Conservation (phyloP, 2,797 vertebrate genomes). For the Falco biarmicus region DNA sequence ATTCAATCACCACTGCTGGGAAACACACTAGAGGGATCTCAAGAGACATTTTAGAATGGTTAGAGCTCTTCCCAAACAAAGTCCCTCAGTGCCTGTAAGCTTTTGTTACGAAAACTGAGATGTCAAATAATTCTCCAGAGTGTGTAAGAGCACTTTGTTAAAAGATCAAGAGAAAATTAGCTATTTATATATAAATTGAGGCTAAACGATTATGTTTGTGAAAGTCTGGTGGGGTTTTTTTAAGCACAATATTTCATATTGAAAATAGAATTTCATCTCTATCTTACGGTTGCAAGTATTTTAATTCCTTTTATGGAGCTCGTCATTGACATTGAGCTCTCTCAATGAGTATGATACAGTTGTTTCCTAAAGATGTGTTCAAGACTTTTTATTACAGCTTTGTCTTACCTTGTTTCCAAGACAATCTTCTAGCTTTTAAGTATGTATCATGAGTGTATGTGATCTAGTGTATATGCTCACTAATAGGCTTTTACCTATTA, state of each 20-base stretch:
- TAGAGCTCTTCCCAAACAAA: slow-evolving; percentile 79
- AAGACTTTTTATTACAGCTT: neutral
- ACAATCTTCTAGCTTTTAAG: neutral
- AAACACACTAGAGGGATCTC: slow-evolving; percentile 75
- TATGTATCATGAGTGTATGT: neutral
- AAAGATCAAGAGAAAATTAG: slow-evolving; percentile 52
- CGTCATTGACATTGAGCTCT: neutral
- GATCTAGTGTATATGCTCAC: neutral
- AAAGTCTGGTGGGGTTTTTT: neutral
- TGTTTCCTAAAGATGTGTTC: neutral
- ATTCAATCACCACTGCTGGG: slow-evolving; percentile 62
- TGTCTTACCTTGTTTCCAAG: neutral
- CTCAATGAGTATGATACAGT: neutral
- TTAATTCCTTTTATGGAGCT: neutral
- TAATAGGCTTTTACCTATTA: neutral
- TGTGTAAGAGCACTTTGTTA: slow-evolving; percentile 57
- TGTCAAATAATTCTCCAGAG: slow-evolving; percentile 80
- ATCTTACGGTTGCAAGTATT: neutral
- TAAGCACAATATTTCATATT: neutral
- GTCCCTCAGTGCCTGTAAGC: slow-evolving; percentile 76
- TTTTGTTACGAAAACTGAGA: slow-evolving; percentile 85
- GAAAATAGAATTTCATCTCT: neutral
- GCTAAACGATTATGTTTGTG: neutral
- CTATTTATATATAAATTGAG: neutral
- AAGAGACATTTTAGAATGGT: slow-evolving; percentile 80